These are phyloP conservation scores for Psilopsiagon aymara DNA, from an alignment of 2,113 vertebrate species.

Conservation along the genomic window DNA sequence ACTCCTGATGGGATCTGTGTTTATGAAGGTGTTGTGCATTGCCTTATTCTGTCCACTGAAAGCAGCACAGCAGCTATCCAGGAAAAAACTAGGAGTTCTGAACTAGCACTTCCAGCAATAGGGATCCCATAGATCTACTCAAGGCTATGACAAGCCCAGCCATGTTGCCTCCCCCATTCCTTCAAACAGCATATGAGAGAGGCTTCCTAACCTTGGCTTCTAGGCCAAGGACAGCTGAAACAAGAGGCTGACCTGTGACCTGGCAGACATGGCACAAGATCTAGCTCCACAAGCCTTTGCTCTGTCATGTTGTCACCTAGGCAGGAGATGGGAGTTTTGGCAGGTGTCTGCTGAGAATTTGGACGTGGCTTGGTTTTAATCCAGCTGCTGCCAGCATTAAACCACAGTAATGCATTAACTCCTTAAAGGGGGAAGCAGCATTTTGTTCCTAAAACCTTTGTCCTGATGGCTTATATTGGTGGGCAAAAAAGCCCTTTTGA, in stretches of 20 bases:
- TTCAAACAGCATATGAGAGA: neutral
- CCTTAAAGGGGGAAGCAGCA: neutral
- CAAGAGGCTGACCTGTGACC: neutral
- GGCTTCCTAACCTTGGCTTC: neutral
- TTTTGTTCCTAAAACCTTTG: neutral
- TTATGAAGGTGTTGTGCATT: neutral
- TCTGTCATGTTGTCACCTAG: neutral
- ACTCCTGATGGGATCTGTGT: neutral
- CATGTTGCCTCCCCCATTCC: neutral
- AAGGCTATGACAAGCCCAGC: no score
- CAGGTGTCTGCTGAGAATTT: neutral
- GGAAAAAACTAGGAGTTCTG: neutral
- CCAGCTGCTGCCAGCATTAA: conserved; percentile 25
- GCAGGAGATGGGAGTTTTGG: neutral
- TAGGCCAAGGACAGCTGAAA: neutral
- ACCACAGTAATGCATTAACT: neutral
- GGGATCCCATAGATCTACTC: neutral
- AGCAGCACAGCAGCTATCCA: neutral
- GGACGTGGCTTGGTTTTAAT: neutral
- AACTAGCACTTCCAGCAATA: neutral
- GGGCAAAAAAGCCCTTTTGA: conserved; percentile 46
- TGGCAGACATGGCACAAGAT: neutral
- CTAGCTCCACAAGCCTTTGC: neutral
- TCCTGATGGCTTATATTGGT: neutral
- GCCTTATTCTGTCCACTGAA: neutral